Evolutionary conservation across 2,888 invertebrate genomes (phyloP), one percentile per base, ranked within the genome.

Genomic region (Chrysolina americana): DNA sequence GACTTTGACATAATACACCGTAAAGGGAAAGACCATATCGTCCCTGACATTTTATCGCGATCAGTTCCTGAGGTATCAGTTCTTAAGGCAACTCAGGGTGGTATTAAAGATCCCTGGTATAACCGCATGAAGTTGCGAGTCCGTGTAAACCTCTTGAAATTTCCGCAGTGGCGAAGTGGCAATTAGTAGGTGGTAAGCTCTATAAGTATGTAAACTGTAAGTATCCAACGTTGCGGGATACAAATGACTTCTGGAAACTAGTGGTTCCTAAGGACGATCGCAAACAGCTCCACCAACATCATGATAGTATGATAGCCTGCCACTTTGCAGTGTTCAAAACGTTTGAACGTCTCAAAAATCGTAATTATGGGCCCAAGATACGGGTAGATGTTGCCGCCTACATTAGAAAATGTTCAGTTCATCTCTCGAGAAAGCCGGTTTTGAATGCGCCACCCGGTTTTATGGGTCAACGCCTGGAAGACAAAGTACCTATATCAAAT

Each of bases 251-350:
- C 17, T 81, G 78, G 80, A 78, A 78, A 48, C 4, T 66, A n/a
- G 74, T 80, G 8, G 68, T 79, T 10, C 81, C 79, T 5, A 76
- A 76, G 48, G 65, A 62, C 1, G 15, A 66, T n/a, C 41, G 77
- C 13, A 17, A 15, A 2, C 28, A 73, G 21, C 11, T 74, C 13
- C 6, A 21, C 21, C n/a, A 41, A 70, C 36, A 53, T 23, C 81
- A 81, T 68, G 79, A 79, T 28, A 41, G 15, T 23, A 70, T 76
- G 15, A 70, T 70, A 15, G 44, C 76, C 5, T 79, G 79, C 28
- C 83, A 81, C 71, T 64, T 75, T 4, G 80, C 80, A 15, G 74
- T 80, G 8, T 75, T 63, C 23, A 81, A 81, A 71, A 83, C 82
- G 4, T 74, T 70, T 21, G 36, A 65, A 23, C 41, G 74, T 44